Conservation (phyloP, 2,113 vertebrate genomes). For the Lutjanus erythropterus region DNA sequence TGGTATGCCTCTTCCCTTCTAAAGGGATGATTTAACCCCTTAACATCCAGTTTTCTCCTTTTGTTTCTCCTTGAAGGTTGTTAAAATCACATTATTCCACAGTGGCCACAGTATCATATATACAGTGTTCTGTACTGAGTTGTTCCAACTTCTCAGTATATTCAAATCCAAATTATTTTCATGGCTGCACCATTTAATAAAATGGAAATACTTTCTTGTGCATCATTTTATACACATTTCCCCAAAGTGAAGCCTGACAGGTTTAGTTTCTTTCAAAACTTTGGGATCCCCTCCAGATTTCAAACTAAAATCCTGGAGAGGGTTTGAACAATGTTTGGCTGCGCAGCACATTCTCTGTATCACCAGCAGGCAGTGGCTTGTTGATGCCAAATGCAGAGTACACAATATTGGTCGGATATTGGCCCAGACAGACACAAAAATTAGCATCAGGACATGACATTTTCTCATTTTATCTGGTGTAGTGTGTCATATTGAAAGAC, state of each 20-base stretch:
- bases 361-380: not conserved
- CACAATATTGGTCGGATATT: not conserved
- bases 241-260: slow-evolving; percentile 2
- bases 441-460: not conserved
- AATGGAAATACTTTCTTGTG: not conserved
- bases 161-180: not conserved
- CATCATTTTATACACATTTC: not conserved
- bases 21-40: slow-evolving; percentile 14
- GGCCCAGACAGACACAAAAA: slow-evolving; percentile 27
- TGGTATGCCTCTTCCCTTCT: not conserved
- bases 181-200: not conserved
- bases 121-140: not conserved
- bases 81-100: not conserved
- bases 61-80: not conserved
- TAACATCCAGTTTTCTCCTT: not conserved
- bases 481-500: slow-evolving; percentile 9
- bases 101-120: not conserved
- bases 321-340: slow-evolving; percentile 1
- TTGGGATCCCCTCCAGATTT: slow-evolving; percentile 1
- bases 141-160: not conserved
- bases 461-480: slow-evolving; percentile 16
- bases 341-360: not conserved
- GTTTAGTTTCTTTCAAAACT: not conserved
- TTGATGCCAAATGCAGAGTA: not conserved
- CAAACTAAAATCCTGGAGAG: not conserved